These are phyloP conservation scores for Resseliella maxima DNA, from an alignment of 2,888 invertebrate genomes.

Conservation along the genomic window DNA sequence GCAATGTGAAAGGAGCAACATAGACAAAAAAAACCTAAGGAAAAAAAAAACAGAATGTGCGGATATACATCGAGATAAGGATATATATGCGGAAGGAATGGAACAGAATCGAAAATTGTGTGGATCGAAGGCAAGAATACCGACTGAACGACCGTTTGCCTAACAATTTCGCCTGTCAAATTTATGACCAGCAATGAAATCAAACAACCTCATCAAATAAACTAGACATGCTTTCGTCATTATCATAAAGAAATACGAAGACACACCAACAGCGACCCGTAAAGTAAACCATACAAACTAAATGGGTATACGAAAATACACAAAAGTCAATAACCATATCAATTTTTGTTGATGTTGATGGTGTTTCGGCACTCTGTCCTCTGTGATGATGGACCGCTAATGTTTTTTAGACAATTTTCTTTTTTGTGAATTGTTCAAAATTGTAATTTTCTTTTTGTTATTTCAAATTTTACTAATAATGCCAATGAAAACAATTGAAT, in stretches of 20 bases:
- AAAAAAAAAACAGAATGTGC: neutral
- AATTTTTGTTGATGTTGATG: conserved; percentile 56
- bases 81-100: conserved; percentile 16
- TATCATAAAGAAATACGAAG: conserved; percentile 57
- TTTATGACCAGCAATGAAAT: conserved; percentile 57
- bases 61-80: conserved; percentile 52
- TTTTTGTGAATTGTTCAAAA: conserved; percentile 5
- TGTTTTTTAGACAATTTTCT: neutral
- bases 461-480: neutral
- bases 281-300: conserved; percentile 22
- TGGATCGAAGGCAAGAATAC: neutral
- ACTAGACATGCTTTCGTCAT: conserved; percentile 58
- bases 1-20: neutral
- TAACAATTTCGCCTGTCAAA: conserved; percentile 56
- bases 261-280: conserved; percentile 42
- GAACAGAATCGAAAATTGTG: conserved; percentile 37
- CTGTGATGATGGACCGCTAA: neutral
- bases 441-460: neutral
- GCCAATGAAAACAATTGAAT: too few relatives aligned
- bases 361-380: conserved; percentile 17
- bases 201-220: conserved; percentile 58
- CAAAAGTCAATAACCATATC: conserved; percentile 58
- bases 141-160: conserved; percentile 2
- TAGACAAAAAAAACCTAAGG: neutral
- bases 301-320: conserved; percentile 53